Evolutionary conservation across 2,113 vertebrate species (phyloP), one percentile per base, ranked within the genome.

Genomic region (Dendropsophus ebraccatus): DNA sequence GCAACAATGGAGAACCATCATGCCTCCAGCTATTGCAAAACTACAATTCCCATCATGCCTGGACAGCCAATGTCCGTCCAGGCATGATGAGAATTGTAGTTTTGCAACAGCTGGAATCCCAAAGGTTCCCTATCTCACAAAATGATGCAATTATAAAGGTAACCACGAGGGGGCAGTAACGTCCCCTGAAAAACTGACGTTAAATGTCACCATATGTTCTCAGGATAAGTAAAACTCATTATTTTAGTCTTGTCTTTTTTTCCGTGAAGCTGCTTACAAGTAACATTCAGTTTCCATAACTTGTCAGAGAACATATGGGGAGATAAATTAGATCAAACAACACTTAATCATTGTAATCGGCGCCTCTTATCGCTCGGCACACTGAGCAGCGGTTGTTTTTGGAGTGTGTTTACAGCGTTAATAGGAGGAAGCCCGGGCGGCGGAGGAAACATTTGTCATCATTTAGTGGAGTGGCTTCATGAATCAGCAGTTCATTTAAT

Each of bases 361-460:
- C 69, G 17, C 49, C 49, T 8, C 49, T 74, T 50, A 49, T 37
- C 19, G 6, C 67, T 16, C 50, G 28, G 3, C 7, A 10, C 35
- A 28, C 50, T 8, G 70, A 80, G 16, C 81, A 84, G 82, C 82
- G 60, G 82, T 74, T 74, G 82, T 41, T 83, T 28, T 25, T 73
- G 60, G 13, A 82, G 67, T 5, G 19, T 72, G 80, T 82, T 82
- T 69, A 52, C n/a, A 70, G 19, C 47, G 10, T 54, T 74, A 58
- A 58, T 30, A 47, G n/a, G 70, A 74, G n/a, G 82, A 37, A 23
- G 3, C 35, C 4, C n/a, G 16, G 7, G 37, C 49, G 16, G 28
- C 70, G 17, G 52, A 28, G 52, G 82, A 30, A 60, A 74, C 82
- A 84, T 84, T 84, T 84, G 35, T 84, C 82, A 84, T 73, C 54